Evolutionary conservation across 2,113 vertebrate species (phyloP).

Genomic region (Prochilodus magdalenae): DNA sequence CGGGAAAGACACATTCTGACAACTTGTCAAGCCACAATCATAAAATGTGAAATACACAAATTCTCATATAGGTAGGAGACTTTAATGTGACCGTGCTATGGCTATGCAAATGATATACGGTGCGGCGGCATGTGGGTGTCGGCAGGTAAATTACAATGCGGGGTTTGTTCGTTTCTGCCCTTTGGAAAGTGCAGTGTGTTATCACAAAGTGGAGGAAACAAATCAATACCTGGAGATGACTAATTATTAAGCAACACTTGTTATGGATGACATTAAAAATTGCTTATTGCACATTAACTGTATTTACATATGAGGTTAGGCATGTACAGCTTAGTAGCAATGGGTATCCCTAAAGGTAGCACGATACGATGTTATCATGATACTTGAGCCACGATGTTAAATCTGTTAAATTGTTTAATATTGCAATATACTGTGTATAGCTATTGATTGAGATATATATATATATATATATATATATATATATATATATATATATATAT

Average conservation of each 20-base stretch:
- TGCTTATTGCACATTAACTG: background rate
- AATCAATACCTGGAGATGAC: slow-evolving; percentile 62
- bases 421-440: no score
- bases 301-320: background rate
- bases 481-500: no score
- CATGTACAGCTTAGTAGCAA: background rate
- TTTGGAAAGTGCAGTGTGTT: slow-evolving; percentile 45
- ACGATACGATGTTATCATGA: background rate
- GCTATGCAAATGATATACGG: slow-evolving; percentile 34
- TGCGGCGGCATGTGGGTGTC: slow-evolving; percentile 47
- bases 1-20: slow-evolving; percentile 45
- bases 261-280: background rate
- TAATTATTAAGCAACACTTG: slow-evolving; percentile 65
- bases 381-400: no score
- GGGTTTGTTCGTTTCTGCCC: slow-evolving; percentile 55
- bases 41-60: slow-evolving; percentile 46
- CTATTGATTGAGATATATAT: no score
- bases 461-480: no score
- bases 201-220: slow-evolving; percentile 38
- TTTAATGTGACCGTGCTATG: slow-evolving; percentile 37
- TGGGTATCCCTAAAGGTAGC: background rate
- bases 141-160: slow-evolving; percentile 62
- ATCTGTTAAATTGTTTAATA: no score
- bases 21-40: slow-evolving; percentile 48
- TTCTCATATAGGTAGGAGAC: slow-evolving; percentile 27